A percentile compares a stretch with the other conserved stretches of the same genome.
phyloP scores from a whole-genome alignment of 2,888 invertebrate species.

The Zele albiditarsus region DNA sequence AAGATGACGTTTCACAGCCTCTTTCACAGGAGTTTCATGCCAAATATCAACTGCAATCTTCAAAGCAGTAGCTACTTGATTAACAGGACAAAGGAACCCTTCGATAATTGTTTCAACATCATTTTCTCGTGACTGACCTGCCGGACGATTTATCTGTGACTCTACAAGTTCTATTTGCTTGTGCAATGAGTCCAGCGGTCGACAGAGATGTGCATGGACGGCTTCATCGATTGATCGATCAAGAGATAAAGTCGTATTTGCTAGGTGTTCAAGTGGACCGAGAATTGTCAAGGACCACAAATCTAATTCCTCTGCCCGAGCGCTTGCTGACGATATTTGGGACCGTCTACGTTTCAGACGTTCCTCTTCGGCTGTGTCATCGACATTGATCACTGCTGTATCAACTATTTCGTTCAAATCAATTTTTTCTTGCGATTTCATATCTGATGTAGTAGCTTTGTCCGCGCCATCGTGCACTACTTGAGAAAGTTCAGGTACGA shows the following conservation, averaged over 20 bases:
- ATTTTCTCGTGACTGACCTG: conserved; percentile 56
- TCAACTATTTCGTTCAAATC: not conserved
- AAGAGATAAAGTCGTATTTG: conserved; percentile 55
- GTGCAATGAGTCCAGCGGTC: conserved; percentile 62
- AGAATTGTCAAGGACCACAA: conserved; percentile 51
- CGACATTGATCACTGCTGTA: conserved; percentile 22
- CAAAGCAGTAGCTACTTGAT: conserved; percentile 62
- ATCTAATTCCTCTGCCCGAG: conserved; percentile 48
- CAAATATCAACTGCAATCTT: conserved; percentile 53
- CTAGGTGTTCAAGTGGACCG: conserved; percentile 58
- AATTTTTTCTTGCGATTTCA: not conserved
- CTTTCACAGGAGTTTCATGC: conserved; percentile 42
- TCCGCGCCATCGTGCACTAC: conserved; percentile 17
- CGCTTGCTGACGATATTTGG: conserved; percentile 6
- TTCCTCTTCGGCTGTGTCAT: not conserved
- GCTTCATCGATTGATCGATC: conserved; percentile 56
- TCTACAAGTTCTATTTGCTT: conserved; percentile 64
- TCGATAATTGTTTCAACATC: conserved; percentile 69
- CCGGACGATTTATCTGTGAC: conserved; percentile 58
- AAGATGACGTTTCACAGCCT: conserved; percentile 51
- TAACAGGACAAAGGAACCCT: conserved; percentile 66
- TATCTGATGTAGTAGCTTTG: not conserved
- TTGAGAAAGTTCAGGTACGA: conserved; percentile 9
- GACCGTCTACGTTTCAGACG: not conserved
- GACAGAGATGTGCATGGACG: conserved; percentile 56